phyloP scores from a whole-genome alignment of 2,888 invertebrate species.

The Plutella xylostella region DNA sequence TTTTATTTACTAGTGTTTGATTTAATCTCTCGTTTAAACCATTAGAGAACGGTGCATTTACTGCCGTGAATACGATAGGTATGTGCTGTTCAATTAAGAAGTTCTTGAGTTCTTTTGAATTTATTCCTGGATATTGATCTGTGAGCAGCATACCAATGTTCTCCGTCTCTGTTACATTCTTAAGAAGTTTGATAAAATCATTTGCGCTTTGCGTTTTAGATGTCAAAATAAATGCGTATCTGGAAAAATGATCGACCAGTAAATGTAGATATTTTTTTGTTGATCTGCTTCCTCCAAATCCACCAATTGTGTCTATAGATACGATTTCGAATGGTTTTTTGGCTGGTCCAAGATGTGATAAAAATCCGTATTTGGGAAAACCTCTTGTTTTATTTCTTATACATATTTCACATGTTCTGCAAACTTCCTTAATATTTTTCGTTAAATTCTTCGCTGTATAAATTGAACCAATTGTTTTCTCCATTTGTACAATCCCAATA shows the following conservation, averaged over 20 bases:
- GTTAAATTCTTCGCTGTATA: constrained; percentile 19
- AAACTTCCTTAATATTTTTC: constrained; percentile 15
- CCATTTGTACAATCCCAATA: constrained; percentile 17
- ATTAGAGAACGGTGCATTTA: constrained; percentile 22
- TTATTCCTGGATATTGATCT: constrained; percentile 25
- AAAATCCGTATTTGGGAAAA: constrained; percentile 18
- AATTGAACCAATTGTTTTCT: constrained; percentile 15
- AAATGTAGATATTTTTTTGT: constrained; percentile 23
- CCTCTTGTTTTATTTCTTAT: constrained; percentile 19
- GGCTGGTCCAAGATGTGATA: constrained; percentile 22
- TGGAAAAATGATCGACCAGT: constrained; percentile 19
- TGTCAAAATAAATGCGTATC: constrained; percentile 14
- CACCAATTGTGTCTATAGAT: constrained; percentile 21
- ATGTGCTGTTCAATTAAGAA: constrained; percentile 13
- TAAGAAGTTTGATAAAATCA: constrained; percentile 18
- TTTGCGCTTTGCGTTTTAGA: constrained; percentile 19
- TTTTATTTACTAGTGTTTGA: constrained; percentile 26
- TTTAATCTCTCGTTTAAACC: constrained; percentile 23
- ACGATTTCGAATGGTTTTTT: constrained; percentile 19
- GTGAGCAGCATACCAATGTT: constrained; percentile 10
- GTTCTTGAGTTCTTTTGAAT: constrained; percentile 20
- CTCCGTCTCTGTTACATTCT: neutral
- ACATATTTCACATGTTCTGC: constrained; percentile 9
- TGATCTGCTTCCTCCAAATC: constrained; percentile 21
- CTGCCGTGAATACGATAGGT: constrained; percentile 25